Conservation (phyloP, 2,797 vertebrate genomes). For the Harpagifer antarcticus region DNA sequence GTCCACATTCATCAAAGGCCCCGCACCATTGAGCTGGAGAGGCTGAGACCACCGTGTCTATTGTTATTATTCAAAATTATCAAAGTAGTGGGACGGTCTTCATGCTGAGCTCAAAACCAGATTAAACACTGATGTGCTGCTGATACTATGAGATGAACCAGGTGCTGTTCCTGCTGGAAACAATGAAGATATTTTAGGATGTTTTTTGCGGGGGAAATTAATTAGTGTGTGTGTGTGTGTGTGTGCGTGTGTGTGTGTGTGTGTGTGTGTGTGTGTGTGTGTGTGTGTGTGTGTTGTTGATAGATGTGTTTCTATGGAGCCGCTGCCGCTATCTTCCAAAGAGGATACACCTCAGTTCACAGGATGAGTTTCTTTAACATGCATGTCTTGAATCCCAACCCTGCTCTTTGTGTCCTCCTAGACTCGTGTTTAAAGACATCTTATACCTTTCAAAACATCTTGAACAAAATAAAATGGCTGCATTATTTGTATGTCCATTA, state of each 20-base stretch:
- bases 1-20: not conserved
- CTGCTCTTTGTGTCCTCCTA: not conserved
- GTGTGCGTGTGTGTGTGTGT: not conserved
- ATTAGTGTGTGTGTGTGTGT: not conserved
- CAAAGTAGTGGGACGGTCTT: too few species aligned
- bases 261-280: not conserved
- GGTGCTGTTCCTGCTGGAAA: conserved; percentile 5
- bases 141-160: not conserved
- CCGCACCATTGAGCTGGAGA: not conserved
- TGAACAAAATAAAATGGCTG: not conserved
- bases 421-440: not conserved
- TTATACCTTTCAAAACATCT: conserved; percentile 20
- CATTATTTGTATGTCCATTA: conserved; percentile 36
- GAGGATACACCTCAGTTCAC: not conserved
- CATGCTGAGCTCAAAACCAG: too few species aligned
- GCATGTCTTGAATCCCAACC: conserved; percentile 2
- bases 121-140: not conserved
- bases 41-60: not conserved
- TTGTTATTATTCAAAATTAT: not conserved
- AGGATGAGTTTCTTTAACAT: not conserved
- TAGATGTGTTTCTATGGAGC: not conserved
- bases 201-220: not conserved
- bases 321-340: not conserved
- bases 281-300: not conserved
- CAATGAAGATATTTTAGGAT: not conserved